Percentiles rank a stretch among this genome's conserved stretches.
Evolutionary conservation across 1,140 invertebrate genomes (phyloP).

Genomic region (Drosophila tani): DNA sequence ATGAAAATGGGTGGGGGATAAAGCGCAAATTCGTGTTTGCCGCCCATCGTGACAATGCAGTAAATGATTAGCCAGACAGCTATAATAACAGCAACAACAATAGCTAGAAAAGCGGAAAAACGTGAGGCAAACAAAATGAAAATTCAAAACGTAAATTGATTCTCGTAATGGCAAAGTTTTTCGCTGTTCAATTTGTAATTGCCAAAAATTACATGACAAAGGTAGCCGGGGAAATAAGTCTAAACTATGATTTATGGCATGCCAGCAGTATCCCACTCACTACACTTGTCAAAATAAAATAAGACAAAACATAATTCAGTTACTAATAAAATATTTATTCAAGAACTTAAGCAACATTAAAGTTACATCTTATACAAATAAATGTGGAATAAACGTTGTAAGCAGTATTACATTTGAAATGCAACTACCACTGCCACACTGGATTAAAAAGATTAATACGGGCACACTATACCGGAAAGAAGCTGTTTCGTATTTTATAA

Average conservation of each 20-base stretch:
- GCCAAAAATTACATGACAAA: constrained; percentile 20
- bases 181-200: constrained; percentile 24
- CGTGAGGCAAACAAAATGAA: constrained; percentile 9
- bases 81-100: constrained; percentile 20
- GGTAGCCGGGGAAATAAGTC: constrained; percentile 6
- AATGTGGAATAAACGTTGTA: no score
- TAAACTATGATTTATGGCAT: constrained; percentile 5
- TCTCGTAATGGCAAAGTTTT: constrained; percentile 14
- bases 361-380: no score
- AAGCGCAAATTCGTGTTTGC: constrained; percentile 51
- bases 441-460: no score
- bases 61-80: constrained; percentile 55
- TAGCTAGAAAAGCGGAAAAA: constrained; percentile 23
- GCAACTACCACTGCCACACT: background rate
- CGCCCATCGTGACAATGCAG: constrained; percentile 53
- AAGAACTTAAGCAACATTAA: background rate
- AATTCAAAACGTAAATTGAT: constrained; percentile 35
- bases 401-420: no score
- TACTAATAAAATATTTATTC: constrained; percentile 13
- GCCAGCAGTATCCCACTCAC: no score
- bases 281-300: constrained; percentile 3
- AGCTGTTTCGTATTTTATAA: no score
- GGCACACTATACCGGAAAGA: no score
- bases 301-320: constrained; percentile 1
- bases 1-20: background rate